Base-by-base conservation (phyloP, 2,113 vertebrate species). In the Mus musculus region DNA sequence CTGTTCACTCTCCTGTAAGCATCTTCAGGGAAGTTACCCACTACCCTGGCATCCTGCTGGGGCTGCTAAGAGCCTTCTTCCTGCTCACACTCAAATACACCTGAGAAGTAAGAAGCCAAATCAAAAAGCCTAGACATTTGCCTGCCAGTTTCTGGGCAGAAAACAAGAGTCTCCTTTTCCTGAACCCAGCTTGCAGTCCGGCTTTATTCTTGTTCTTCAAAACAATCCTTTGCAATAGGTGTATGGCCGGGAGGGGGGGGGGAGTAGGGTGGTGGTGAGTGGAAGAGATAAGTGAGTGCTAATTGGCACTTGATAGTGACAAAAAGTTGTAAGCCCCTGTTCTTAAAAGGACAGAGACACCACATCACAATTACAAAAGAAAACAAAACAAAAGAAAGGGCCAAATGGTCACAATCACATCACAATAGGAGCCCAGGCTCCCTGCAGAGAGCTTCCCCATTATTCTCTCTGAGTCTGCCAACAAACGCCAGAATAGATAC, bases 381-480 rank as follows among this genome's bases (percentile, higher is more conserved):
- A 7, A 61, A n/a, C 36, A 56, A 46, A 17, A 67, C 54, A 89
- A 82, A 73, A 72, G 49, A 36, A 65, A 87, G 16, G 28, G n/a
- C 9, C 93, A 85, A 81, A 39, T 49, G 28, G 24, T 61, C 86
- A 8, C 30, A 67, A 88, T 77, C 26, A 36, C 22, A 16, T 65
- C 71, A 76, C 42, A 78, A 61, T 9, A 28, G 76, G 80, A 71
- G 36, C 52, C 1, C 16, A 17, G 16, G 52, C 5, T 9, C 28
- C 61, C 84, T 39, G 46, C n/a, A 39, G 52, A 12, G 80, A 67
- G 80, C 7, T 59, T 78, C 36, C 7, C 7, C 28, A 3, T 30
- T 5, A 46, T 36, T 67, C 63, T 89, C 63, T 78, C 39, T 61
- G 63, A 96, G 85, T 65, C 84, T 95, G 80, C 84, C 85, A 94